Evolutionary conservation across 2,797 vertebrate genomes (phyloP).

Genomic region (Gallinago stenura): DNA sequence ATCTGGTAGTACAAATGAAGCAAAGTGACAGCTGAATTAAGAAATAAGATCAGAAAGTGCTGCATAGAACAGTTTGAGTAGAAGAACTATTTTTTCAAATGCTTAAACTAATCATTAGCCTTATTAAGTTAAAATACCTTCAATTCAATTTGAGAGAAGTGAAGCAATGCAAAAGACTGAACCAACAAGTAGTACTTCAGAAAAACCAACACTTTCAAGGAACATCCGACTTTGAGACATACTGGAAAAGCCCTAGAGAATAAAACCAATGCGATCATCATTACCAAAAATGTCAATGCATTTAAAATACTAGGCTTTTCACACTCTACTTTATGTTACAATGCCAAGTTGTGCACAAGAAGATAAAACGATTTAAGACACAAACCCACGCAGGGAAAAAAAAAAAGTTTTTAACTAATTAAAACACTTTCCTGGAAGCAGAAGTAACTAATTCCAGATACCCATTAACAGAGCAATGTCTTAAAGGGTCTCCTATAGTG

Average conservation of each 20-base stretch:
- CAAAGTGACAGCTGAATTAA: not conserved
- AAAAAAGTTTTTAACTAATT: not conserved
- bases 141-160: not conserved
- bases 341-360: not conserved
- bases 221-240: not conserved
- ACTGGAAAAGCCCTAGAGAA: not conserved
- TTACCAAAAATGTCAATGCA: not conserved
- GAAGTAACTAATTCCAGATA: not conserved
- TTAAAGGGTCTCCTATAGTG: not conserved
- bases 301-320: not conserved
- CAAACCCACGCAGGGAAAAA: not conserved
- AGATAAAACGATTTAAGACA: not conserved
- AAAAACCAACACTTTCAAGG: not conserved
- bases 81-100: not conserved
- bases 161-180: not conserved
- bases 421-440: not conserved
- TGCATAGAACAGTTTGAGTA: not conserved
- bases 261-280: not conserved
- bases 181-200: not conserved
- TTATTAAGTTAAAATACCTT: not conserved
- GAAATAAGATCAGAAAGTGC: not conserved
- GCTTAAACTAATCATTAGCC: not conserved
- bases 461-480: not conserved
- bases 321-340: not conserved
- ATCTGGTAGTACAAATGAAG: not conserved